Conservation (phyloP, 92 coral and sea anemone genomes). For the Parazoanthus atlanticus region DNA sequence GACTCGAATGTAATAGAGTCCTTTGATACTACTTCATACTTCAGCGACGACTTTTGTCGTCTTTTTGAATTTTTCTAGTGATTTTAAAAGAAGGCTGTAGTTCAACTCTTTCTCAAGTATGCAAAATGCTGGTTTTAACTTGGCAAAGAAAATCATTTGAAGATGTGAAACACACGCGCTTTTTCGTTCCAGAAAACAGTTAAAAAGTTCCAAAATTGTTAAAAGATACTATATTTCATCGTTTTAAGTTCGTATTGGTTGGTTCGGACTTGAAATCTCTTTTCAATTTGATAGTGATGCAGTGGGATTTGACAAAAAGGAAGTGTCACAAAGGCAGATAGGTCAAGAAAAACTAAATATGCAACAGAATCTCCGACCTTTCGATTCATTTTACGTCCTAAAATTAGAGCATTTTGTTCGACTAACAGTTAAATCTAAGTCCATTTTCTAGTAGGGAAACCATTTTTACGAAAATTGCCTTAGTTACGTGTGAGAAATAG, state of each 20-base stretch:
- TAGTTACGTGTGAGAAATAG: neutral
- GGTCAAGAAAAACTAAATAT: constrained; percentile 48
- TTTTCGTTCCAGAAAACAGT: neutral
- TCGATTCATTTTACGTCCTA: neutral
- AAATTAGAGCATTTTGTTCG: neutral
- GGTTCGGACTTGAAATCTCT: constrained; percentile 13
- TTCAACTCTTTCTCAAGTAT: constrained; percentile 64
- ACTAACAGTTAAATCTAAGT: neutral
- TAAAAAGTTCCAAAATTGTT: constrained; percentile 11
- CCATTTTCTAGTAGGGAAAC: neutral
- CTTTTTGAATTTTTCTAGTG: constrained; percentile 60
- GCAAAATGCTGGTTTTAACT: constrained; percentile 43
- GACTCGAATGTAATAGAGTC: constrained; percentile 16
- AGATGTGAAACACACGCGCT: constrained; percentile 10
- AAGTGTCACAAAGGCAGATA: constrained; percentile 18
- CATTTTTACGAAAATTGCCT: neutral
- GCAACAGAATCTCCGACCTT: constrained; percentile 40
- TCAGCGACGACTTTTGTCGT: constrained; percentile 38
- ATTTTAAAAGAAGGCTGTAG: constrained; percentile 87
- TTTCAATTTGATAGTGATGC: constrained; percentile 17
- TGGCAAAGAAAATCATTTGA: constrained; percentile 29
- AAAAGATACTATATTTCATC: neutral
- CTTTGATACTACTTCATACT: constrained; percentile 15
- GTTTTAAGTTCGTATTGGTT: neutral
- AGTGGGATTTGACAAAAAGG: constrained; percentile 35